These are phyloP conservation scores for Percopsis transmontana DNA, from an alignment of 2,113 vertebrate species.

Conservation along the genomic window DNA sequence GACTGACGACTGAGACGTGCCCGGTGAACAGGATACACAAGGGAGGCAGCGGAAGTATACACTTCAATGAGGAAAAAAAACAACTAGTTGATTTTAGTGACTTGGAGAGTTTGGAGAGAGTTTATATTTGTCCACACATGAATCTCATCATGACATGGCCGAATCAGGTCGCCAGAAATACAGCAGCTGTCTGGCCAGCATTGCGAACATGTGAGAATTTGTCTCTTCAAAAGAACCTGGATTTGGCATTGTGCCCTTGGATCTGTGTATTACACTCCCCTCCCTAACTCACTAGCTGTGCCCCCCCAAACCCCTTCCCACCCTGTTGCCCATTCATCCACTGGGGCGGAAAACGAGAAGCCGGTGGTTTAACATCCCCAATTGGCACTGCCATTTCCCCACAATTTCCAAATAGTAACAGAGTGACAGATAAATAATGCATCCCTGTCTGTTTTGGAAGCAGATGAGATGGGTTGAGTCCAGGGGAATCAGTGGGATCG, in stretches of 20 bases:
- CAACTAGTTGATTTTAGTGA: no score
- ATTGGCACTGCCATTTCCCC: not conserved
- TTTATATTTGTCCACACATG: no score
- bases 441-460: conserved; percentile 48
- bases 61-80: conserved; percentile 46
- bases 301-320: not conserved
- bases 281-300: not conserved
- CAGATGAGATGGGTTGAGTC: conserved; percentile 40
- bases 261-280: not conserved
- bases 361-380: conserved; percentile 33
- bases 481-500: conserved; percentile 3
- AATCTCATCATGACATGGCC: not conserved
- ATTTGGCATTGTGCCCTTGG: conserved; percentile 16
- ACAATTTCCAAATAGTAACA: conserved; percentile 54
- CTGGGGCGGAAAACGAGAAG: conserved; percentile 34
- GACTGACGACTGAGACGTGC: conserved; percentile 79
- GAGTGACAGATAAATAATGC: conserved; percentile 63
- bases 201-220: conserved; percentile 34
- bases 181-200: conserved; percentile 3
- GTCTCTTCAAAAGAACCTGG: conserved; percentile 23
- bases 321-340: conserved; percentile 24
- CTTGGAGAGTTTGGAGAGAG: no score
- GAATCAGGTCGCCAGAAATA: conserved; percentile 7
- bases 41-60: conserved; percentile 40
- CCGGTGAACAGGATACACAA: conserved; percentile 69